These are phyloP conservation scores for Gastrophysa polygoni DNA, from an alignment of 2,888 invertebrate genomes.

Conservation along the genomic window DNA sequence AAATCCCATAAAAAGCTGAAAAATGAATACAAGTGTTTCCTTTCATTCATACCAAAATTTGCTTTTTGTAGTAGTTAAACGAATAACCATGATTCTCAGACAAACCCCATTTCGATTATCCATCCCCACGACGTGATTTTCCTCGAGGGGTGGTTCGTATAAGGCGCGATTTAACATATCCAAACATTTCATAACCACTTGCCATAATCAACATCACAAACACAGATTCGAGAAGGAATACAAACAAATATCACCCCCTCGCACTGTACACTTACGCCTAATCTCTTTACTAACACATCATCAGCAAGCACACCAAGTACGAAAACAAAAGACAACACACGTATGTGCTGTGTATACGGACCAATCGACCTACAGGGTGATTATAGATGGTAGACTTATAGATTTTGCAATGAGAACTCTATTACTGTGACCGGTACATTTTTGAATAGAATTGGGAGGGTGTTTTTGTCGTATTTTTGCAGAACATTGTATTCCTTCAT, in stretches of 20 bases:
- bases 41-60: too few relatives aligned
- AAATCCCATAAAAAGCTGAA: too few relatives aligned
- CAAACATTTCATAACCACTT: slow-evolving; percentile 33
- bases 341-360: slow-evolving; percentile 37
- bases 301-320: slow-evolving; percentile 47
- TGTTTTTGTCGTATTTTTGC: too few relatives aligned
- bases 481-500: too few relatives aligned
- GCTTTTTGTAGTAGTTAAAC: too few relatives aligned
- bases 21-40: too few relatives aligned
- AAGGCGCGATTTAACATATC: background rate
- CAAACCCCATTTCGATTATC: too few relatives aligned
- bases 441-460: too few relatives aligned
- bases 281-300: slow-evolving; percentile 52
- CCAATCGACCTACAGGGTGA: slow-evolving; percentile 39
- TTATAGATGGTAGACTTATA: too few relatives aligned
- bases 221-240: slow-evolving; percentile 30
- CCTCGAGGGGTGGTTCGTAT: background rate
- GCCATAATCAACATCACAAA: slow-evolving; percentile 49
- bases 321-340: slow-evolving; percentile 56
- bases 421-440: too few relatives aligned
- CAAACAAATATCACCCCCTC: slow-evolving; percentile 42
- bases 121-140: background rate
- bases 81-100: too few relatives aligned
- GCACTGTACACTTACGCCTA: slow-evolving; percentile 43
- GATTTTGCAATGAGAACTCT: too few relatives aligned